Conservation (phyloP, 2,113 vertebrate genomes). For the Megatriorchis doriae region DNA sequence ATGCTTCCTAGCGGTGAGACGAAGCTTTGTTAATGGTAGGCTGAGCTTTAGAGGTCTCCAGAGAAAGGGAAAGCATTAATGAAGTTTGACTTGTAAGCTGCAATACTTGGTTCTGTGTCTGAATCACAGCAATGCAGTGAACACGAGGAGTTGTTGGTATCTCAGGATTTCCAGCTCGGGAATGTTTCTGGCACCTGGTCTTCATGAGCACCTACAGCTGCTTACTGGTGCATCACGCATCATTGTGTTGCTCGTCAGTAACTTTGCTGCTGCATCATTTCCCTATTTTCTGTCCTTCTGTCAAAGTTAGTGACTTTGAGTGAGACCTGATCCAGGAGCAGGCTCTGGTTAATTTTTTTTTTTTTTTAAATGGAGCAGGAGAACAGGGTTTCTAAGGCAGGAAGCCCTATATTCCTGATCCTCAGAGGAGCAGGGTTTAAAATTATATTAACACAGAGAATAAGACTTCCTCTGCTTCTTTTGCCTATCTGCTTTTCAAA, state of each 20-base stretch:
- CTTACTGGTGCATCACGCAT: accelerated
- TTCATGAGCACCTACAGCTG: accelerated
- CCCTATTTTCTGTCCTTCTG: not conserved
- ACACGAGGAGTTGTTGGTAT: accelerated
- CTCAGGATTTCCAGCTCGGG: not conserved
- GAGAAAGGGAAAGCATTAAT: not conserved
- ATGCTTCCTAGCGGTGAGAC: not conserved
- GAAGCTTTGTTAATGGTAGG: not conserved
- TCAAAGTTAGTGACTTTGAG: not conserved
- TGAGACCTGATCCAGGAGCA: not conserved
- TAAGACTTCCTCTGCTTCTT: not conserved
- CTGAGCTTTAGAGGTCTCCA: not conserved
- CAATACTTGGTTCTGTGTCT: accelerated
- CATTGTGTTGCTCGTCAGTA: accelerated
- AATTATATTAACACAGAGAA: not conserved
- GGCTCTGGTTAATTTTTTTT: accelerated
- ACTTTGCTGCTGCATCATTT: not conserved
- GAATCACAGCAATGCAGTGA: accelerated
- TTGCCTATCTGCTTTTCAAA: not conserved
- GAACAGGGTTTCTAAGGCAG: not conserved
- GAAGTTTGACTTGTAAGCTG: not conserved
- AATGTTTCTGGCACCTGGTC: not conserved
- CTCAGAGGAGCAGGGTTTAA: not conserved
- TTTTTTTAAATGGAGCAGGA: not conserved
- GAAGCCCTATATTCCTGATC: not conserved